These are phyloP conservation scores for Dysidea cf. avara DNA, from an alignment of 37 sponge, comb jelly and placozoan genomes.

Conservation along the genomic window DNA sequence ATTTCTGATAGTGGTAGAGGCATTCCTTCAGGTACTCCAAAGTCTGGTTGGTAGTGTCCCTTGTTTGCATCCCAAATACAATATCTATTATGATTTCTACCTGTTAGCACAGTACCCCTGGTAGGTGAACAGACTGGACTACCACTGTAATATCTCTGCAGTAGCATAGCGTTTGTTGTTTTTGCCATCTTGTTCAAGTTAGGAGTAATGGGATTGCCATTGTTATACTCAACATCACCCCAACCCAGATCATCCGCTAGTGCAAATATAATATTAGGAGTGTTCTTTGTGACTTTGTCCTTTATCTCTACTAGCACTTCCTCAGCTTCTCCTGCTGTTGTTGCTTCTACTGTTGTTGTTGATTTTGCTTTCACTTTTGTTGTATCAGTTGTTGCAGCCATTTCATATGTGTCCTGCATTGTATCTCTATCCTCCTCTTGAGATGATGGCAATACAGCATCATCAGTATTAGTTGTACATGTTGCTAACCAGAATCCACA, in stretches of 20 bases:
- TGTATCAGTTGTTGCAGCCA: too few relatives aligned
- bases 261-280: constrained; percentile 46
- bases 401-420: too few relatives aligned
- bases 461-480: too few relatives aligned
- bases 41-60: constrained; percentile 31
- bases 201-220: constrained; percentile 47
- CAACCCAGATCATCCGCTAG: constrained; percentile 75
- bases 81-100: constrained; percentile 71
- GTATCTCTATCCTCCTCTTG: too few relatives aligned
- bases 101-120: too few relatives aligned
- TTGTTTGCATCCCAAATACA: constrained; percentile 65
- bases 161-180: constrained; percentile 24
- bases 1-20: constrained; percentile 48
- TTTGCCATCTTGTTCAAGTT: constrained; percentile 49
- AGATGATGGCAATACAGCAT: too few relatives aligned
- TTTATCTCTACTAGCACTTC: too few relatives aligned
- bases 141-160: constrained; percentile 53
- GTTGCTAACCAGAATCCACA: too few relatives aligned
- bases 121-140: constrained; percentile 72
- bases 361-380: too few relatives aligned
- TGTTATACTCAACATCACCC: constrained; percentile 67
- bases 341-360: too few relatives aligned
- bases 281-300: too few relatives aligned
- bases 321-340: too few relatives aligned
- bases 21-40: constrained; percentile 34